phyloP scores from a whole-genome alignment of 2,113 vertebrate species.

The Rhegmatorhina hoffmannsi region DNA sequence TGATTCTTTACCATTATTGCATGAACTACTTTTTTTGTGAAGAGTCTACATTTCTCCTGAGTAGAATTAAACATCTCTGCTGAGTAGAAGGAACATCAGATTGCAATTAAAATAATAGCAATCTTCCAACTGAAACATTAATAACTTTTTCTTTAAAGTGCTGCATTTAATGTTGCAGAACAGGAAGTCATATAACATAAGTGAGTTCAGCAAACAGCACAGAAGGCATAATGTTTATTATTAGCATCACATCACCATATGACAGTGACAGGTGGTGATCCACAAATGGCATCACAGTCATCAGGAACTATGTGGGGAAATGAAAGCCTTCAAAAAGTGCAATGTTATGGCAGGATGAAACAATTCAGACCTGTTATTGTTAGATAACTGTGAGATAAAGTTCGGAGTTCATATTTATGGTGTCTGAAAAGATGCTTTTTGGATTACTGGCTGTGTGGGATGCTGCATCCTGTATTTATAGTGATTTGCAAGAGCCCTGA shows the following conservation, averaged over 20 bases:
- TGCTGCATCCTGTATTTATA: not conserved
- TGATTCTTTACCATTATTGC: not conserved
- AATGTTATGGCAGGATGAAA: not conserved
- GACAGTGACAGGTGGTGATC: conserved; percentile 33
- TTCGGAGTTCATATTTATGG: not conserved
- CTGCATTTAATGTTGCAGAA: not conserved
- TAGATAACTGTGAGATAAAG: not conserved
- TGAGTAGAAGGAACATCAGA: not conserved
- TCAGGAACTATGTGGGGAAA: not conserved
- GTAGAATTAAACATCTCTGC: not conserved
- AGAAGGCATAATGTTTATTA: not conserved
- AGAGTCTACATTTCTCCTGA: not conserved
- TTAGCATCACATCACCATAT: not conserved
- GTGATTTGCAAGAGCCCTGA: not conserved
- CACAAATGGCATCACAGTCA: not conserved
- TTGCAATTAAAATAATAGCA: not conserved
- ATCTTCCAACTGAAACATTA: not conserved
- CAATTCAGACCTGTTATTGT: not conserved
- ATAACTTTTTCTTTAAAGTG: not conserved
- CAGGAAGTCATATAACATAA: not conserved
- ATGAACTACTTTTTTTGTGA: not conserved
- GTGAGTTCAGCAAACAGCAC: not conserved
- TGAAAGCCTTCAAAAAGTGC: not conserved
- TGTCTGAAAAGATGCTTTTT: not conserved
- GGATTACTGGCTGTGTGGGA: not conserved